Base-by-base conservation (phyloP, 2,797 vertebrate genomes). In the Scolopax rusticola region DNA sequence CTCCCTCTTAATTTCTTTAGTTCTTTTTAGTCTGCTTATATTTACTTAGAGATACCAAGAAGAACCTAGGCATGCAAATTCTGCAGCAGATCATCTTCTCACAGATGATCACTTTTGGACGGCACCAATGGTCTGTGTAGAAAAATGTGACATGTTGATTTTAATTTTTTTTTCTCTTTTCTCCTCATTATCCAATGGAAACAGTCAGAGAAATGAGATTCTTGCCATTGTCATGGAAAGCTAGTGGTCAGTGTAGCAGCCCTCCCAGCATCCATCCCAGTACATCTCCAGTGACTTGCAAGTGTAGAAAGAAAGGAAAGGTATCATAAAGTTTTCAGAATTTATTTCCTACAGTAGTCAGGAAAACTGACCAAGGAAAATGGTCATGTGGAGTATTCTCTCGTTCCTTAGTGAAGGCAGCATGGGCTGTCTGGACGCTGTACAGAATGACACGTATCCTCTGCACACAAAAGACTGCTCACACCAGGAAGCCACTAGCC, bases 361-460 rank as follows among this genome's bases (percentile, higher is more conserved):
- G 48, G 33, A 78, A 81, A 86, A 63, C 33, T 36, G 56, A 15
- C 18, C 23, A 23, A 53, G 28, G 30, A 21, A 63, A 63, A 23
- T 2, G 8, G 51, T 54, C 43, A 43, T 0, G 0, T 25, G 33
- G 60, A 41, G 23, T 63, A 12, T 32, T 36, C 18, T 65, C 51
- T 19, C 23, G 18, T 23, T 70, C 36, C 57, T 36, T 36, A 38
- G 56, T 3, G 40, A 17, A 47, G 41, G 41, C 59, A 11, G 32
- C 1, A 2, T 6, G 50, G 63, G 2, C 36, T 61, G 71, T 10
- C 45, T 69, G 82, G 75, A 8, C 3, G 3, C 16, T 59, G 25
- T 19, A 16, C 8, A 24, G 60, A 56, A 16, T 12, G 21, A 7
- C 0, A 2, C 5, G 0, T 12, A 5, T 53, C 50, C 17, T 4